Conservation (phyloP, 2,797 vertebrate genomes). For the Synaphobranchus kaupii region DNA sequence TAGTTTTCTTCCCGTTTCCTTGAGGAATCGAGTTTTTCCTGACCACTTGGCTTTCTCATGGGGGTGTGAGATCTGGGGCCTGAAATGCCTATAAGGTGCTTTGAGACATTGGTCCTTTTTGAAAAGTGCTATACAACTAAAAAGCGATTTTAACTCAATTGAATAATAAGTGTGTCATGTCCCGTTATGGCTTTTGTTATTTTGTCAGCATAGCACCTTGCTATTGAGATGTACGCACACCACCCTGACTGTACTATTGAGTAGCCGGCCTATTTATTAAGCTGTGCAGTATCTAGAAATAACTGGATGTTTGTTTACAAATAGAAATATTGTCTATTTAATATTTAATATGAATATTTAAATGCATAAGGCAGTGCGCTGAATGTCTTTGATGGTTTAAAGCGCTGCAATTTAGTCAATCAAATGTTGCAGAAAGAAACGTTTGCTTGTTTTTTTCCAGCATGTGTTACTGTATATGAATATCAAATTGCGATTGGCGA, state of each 20-base stretch:
- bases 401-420: background rate
- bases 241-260: background rate
- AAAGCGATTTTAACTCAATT: too few species aligned
- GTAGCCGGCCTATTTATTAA: background rate
- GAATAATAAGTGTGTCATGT: too few species aligned
- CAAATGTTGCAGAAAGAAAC: background rate
- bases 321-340: slow-evolving; percentile 1
- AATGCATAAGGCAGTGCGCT: background rate
- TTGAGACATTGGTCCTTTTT: background rate
- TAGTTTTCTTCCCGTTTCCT: background rate
- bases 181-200: too few species aligned
- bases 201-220: too few species aligned
- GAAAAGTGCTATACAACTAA: background rate
- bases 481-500: background rate
- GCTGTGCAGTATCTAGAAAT: background rate
- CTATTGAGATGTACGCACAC: background rate
- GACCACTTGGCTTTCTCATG: background rate
- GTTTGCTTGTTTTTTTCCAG: background rate
- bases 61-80: background rate
- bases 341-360: slow-evolving; percentile 15
- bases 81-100: background rate
- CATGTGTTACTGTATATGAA: background rate
- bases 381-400: slow-evolving; percentile 10
- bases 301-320: slow-evolving; percentile 5
- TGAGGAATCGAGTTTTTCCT: background rate